Percentiles rank a stretch among this genome's conserved stretches.
These are phyloP conservation scores for Pachyuromys duprasi DNA, from an alignment of 2,797 vertebrate species.

Conservation along the genomic window DNA sequence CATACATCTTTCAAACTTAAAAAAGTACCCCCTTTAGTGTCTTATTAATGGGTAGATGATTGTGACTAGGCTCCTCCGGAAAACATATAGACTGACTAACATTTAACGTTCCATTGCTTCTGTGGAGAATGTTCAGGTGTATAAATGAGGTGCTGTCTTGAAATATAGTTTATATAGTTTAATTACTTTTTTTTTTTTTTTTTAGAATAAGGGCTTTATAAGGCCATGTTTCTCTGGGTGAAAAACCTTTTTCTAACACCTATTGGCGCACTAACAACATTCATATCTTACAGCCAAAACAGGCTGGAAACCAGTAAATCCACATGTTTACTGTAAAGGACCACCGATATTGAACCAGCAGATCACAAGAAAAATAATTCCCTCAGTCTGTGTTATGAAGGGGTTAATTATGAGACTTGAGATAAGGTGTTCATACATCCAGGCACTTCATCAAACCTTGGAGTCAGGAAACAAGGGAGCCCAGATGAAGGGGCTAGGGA, in stretches of 20 bases:
- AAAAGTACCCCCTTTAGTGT: background rate
- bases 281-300: conserved; percentile 56
- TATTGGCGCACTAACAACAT: background rate
- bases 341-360: conserved; percentile 31
- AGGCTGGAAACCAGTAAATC: conserved; percentile 54
- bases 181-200: conserved; percentile 19
- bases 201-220: conserved; percentile 75
- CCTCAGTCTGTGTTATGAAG: conserved; percentile 83
- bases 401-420: conserved; percentile 90
- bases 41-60: conserved; percentile 60
- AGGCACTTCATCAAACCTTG: conserved; percentile 94
- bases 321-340: conserved; percentile 58
- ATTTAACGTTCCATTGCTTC: background rate
- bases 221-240: conserved; percentile 72
- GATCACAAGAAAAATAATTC: conserved; percentile 68
- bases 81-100: conserved; percentile 35
- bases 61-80: background rate
- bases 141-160: background rate
- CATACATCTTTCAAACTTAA: conserved; percentile 47
- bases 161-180: background rate
- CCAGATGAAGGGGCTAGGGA: conserved; percentile 94
- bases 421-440: conserved; percentile 89
- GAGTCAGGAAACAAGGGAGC: conserved; percentile 94
- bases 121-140: background rate
- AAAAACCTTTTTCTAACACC: conserved; percentile 78